Base-by-base conservation (phyloP, 2,797 vertebrate species). In the Zenarchopterus dispar region DNA sequence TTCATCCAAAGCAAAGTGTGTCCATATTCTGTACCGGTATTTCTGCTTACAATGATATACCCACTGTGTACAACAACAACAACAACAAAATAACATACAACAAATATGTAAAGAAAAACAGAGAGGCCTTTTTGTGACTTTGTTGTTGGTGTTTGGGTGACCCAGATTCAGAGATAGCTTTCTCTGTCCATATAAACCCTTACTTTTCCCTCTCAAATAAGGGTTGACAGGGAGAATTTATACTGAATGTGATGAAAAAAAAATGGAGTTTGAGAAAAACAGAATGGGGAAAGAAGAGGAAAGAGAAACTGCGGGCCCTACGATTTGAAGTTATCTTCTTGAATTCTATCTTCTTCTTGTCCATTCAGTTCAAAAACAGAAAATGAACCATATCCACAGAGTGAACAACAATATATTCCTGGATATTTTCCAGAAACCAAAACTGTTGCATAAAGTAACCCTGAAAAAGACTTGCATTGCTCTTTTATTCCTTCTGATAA, bases 1-100 rank as follows among this genome's bases (percentile, higher is more conserved):
- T 86, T 80, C 57, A 77, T 62, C 67, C 75, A 67, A 66, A 85
- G 82, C 57, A 73, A 81, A 82, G 68, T 18, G 31, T 6, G 43
- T 54, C 57, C 24, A 15, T 52, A 24, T 71, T 80, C 70, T 85
- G 73, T 66, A 66, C 68, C 84, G 43, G n/a, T 51, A 26, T 46
- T 60, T 17, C 26, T 19, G 28, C 43, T 43, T 41, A 33, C 60
- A 33, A 6, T 64, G 46, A 16, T 24, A 22, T 62, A 19, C 78
- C 68, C 42, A 45, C 24, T 51, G 54, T 78, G 48, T 56, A 68
- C 62, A 74, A 48, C 18, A 41, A 55, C 71, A 56, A 75, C 57
- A 72, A 63, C 50, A 45, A 63, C 47, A 47, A 6, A 8, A 56
- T 51, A 57, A 62, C 53, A 70, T 50, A 56, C 39, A 44, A 39